Evolutionary conservation across 1,140 invertebrate species (phyloP), one percentile per base, ranked within the genome.

Genomic region (Orius insidiosus): DNA sequence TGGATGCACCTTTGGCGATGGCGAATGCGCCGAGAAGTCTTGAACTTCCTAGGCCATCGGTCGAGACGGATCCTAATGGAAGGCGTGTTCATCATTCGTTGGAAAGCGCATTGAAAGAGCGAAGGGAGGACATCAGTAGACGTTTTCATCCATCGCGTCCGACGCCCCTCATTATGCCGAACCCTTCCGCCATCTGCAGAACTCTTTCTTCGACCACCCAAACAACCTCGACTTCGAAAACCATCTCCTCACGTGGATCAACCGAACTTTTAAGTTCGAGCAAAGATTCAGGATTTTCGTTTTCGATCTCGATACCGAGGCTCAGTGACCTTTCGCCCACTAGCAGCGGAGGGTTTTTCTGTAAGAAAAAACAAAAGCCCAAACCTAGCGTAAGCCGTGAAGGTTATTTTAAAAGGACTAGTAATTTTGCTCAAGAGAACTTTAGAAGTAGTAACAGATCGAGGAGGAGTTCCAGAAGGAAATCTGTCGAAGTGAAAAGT

Each of bases 351-450:
- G 61, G 63, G 14, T 53, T 67, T 46, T 61, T 68, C 45, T 60
- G 62, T 34, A 55, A 53, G 45, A 56, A 55, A 43, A 71, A 70
- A 52, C 65, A 68, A 0, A 65, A 66, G 1, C 65, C 68, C 0
- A 66, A 67, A 50, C 51, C 60, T 0, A 67, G 61, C 52, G 68
- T 74, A 2, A 70, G 67, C 49, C 56, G 65, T 3, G 72, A 75
- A 35, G 69, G 71, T 4, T 74, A 76, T 53, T 75, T 76, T 54
- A 72, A 73, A 55, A 52, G 70, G 44, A 70, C 66, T 6, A 68
- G 63, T 51, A 61, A 58, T 41, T 46, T 48, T 8, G 54, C 53
- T 3, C 54, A 54, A 18, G 47, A 47, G 10, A 40, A 49, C n/a
- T n/a, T n/a, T n/a, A 51, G 58, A 46, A 54, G 59, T 46, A 59